Percentiles rank a stretch among this genome's conserved stretches.
phyloP scores from a whole-genome alignment of 2,888 invertebrate species.

The Acanthosoma haemorrhoidale region DNA sequence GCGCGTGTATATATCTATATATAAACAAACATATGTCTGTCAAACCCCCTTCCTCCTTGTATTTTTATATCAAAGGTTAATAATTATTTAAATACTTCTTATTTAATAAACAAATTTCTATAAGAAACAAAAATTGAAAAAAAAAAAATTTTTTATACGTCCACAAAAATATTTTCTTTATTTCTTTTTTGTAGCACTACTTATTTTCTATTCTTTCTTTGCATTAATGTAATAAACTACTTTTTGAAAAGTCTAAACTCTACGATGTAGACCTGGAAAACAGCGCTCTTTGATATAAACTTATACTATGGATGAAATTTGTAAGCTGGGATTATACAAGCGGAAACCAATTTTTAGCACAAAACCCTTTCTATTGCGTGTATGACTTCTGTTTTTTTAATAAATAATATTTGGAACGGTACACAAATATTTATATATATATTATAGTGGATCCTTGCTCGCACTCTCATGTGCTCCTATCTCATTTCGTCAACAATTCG shows the following conservation, averaged over 20 bases:
- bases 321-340: neutral
- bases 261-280: too few species aligned
- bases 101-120: slow-evolving; percentile 18
- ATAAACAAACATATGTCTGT: slow-evolving; percentile 19
- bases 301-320: neutral
- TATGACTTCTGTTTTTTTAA: slow-evolving; percentile 7
- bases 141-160: slow-evolving; percentile 24
- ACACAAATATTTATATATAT: slow-evolving; percentile 9
- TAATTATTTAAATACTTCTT: slow-evolving; percentile 22
- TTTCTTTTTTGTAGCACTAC: neutral
- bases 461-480: slow-evolving; percentile 4
- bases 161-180: slow-evolving; percentile 12
- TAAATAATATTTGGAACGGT: slow-evolving; percentile 2
- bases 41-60: slow-evolving; percentile 23
- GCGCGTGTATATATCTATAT: neutral
- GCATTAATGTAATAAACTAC: slow-evolving; percentile 11
- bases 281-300: slow-evolving; percentile 4
- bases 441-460: slow-evolving; percentile 5
- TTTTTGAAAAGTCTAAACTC: neutral
- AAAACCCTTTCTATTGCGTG: neutral
- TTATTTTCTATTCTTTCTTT: slow-evolving; percentile 3
- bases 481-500: slow-evolving; percentile 3
- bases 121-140: neutral
- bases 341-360: slow-evolving; percentile 14
- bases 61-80: slow-evolving; percentile 23